Evolutionary conservation across 2,888 invertebrate species (phyloP), one percentile per base, ranked within the genome.

Genomic region (Nemotelus nigrinus): DNA sequence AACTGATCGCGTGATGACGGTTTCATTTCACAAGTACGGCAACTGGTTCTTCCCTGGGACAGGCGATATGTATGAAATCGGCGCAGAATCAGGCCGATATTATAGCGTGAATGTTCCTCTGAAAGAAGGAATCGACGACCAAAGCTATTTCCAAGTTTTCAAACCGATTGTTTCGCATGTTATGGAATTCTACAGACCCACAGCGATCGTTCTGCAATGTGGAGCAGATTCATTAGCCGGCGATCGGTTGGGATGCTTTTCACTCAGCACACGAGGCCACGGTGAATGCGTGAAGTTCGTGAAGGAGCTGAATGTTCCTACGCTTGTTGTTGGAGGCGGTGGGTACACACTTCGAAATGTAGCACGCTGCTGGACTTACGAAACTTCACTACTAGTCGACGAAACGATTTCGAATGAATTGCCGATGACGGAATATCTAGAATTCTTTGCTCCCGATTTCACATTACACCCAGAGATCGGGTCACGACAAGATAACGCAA

Each of bases 91-190:
- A 84, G 99, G 99, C 0, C 89, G 96, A 74, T 98, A 97, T 85
- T 99, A 99, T 85, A 98, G 98, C 0, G 96, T 99, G 0, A 99
- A 99, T 89, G 98, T 99, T 0, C 99, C 99, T 0, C 86, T 99
- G 10, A 96, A 97, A 83, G 98, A 99, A 87, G 99, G 99, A 0
- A 99, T 99, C 80, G 98, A 98, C 86, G 99, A 99, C 87, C 90
- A 91, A 79, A 96, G 95, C 82, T 96, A 96, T 85, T 93, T 94
- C 60, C 94, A 96, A 90, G 93, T 97, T 2, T 99, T 99, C 85
- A 97, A 98, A 84, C 98, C 98, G 0, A 94, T 97, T 0, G 96
- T 99, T 81, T 92, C 93, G 0, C 91, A 92, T 80, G 98, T 99
- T 0, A 97, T 99, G 93, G 96, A 98, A 83, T 97, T 94, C 86